Evolutionary conservation across 2,888 invertebrate species (phyloP), one percentile per base, ranked within the genome.

Genomic region (Lepas anatifera): DNA sequence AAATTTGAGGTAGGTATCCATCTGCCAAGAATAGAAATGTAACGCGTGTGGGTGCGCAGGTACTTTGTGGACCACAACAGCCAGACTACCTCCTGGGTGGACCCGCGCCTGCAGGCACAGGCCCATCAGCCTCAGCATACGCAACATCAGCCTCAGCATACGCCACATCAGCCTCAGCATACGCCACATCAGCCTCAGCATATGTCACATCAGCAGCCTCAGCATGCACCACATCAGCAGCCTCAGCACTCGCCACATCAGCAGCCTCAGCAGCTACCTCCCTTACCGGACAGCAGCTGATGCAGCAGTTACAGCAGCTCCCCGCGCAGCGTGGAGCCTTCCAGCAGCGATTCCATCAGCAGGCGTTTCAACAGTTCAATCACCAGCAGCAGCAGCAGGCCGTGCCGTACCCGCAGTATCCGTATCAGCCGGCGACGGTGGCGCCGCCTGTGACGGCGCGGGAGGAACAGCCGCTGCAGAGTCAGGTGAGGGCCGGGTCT

Each of bases 31-130:
- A n/a, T n/a, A n/a, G n/a, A n/a, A n/a, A n/a, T n/a, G n/a, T n/a
- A n/a, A n/a, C n/a, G n/a, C n/a, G n/a, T n/a, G n/a, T n/a, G n/a
- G n/a, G n/a, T n/a, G n/a, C 82, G 41, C 80, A 90, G 90, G 76
- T 90, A 89, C 80, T 90, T 79, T 76, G 85, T 90, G 74, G 88
- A 90, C 80, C 88, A 83, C 75, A 83, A 84, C 73, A 87, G 85
- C 68, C 87, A 87, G 80, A 85, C 85, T 63, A 89, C 89, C 74
- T 87, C 88, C 76, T 87, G 90, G 85, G 88, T 89, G 77, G 90
- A 90, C 81, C 89, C 90, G 25, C 83, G 89, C 11, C 48, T 72
- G 41, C 72, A 71, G 16, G 39, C 22, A 58, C 16, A 13, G 18
- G 58, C 58, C 16, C 25, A 25, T 7, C 48, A 50, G 48, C 41